phyloP scores from a whole-genome alignment of 2,888 invertebrate species.

The Bellardia bayeri region DNA sequence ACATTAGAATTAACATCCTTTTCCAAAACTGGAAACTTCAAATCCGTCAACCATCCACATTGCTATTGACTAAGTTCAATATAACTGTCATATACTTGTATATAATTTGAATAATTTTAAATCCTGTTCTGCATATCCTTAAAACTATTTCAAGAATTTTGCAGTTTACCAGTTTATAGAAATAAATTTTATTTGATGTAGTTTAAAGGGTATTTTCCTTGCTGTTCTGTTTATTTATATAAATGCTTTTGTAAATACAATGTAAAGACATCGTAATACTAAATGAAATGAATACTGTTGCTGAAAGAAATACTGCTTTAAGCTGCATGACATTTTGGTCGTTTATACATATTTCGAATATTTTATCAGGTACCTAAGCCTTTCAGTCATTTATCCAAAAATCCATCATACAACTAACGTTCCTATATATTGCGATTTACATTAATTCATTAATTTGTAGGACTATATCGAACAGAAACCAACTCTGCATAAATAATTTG shows the following conservation, averaged over 20 bases:
- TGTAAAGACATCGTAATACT: neutral
- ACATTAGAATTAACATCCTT: too few relatives aligned
- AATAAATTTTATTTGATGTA: neutral
- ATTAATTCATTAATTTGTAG: neutral
- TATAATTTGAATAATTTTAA: too few relatives aligned
- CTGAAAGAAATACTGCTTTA: neutral
- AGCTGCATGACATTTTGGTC: neutral
- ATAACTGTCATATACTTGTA: too few relatives aligned
- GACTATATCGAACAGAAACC: neutral
- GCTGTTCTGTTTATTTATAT: neutral
- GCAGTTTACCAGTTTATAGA: too few relatives aligned
- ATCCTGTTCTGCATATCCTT: too few relatives aligned
- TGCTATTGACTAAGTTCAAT: too few relatives aligned
- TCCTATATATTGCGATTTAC: neutral
- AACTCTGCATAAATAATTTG: slow-evolving; percentile 5
- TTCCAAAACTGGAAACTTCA: too few relatives aligned
- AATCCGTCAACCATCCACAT: too few relatives aligned
- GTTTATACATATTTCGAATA: neutral
- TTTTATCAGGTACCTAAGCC: neutral
- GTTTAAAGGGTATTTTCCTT: slow-evolving; percentile 21
- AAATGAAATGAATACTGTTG: neutral
- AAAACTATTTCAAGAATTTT: too few relatives aligned
- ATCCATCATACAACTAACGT: neutral
- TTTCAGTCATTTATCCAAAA: slow-evolving; percentile 9
- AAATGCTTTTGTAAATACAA: neutral